phyloP scores from a whole-genome alignment of 2,888 invertebrate species.

The Mimachlamys varia region DNA sequence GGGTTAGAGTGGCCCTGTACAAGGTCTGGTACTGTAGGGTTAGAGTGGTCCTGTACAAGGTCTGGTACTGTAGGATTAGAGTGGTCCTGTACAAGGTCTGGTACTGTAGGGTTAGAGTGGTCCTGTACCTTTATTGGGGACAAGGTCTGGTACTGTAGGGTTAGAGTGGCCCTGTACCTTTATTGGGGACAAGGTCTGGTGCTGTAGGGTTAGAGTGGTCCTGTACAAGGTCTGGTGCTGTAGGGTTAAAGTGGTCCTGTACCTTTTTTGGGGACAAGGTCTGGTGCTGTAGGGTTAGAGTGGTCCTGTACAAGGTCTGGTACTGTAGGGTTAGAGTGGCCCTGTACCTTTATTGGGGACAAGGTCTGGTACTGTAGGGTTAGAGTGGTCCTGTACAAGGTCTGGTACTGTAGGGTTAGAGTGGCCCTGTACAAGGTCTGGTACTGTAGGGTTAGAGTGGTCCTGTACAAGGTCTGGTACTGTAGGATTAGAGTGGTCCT shows the following conservation, averaged over 20 bases:
- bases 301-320: background rate
- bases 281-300: background rate
- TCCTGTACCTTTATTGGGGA: too few species aligned
- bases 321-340: background rate
- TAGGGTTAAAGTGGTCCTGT: background rate
- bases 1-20: background rate
- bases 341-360: too few species aligned
- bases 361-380: background rate
- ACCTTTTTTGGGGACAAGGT: too few species aligned
- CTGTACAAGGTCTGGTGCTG: background rate
- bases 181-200: background rate
- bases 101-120: background rate
- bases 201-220: background rate
- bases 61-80: background rate
- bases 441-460: background rate
- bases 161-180: background rate
- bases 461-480: background rate
- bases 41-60: background rate
- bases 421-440: background rate
- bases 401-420: background rate
- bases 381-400: background rate
- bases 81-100: background rate
- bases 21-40: background rate
- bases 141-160: background rate
- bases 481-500: background rate